Evolutionary conservation across 2,797 vertebrate species (phyloP).

Genomic region (Tamandua tetradactyla): DNA sequence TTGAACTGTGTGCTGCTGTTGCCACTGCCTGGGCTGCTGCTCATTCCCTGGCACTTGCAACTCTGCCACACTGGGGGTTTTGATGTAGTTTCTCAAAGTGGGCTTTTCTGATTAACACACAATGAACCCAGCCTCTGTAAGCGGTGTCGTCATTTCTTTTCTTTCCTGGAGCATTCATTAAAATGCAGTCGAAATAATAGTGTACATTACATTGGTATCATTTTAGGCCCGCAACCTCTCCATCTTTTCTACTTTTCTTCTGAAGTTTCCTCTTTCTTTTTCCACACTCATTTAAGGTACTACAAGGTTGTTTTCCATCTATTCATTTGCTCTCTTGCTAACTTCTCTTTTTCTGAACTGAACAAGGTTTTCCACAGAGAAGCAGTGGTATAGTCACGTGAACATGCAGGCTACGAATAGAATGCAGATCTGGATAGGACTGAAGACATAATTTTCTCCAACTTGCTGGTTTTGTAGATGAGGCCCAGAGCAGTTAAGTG

Average conservation of each 20-base stretch:
- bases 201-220: background rate
- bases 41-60: background rate
- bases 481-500: background rate
- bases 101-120: slow-evolving; percentile 3
- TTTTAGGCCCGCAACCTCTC: background rate
- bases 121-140: background rate
- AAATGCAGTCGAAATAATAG: slow-evolving; percentile 54
- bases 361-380: slow-evolving; percentile 36
- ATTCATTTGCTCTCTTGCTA: slow-evolving; percentile 45
- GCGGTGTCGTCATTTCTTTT: background rate
- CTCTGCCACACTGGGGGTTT: slow-evolving; percentile 17
- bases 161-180: background rate
- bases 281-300: background rate
- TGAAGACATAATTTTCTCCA: slow-evolving; percentile 23
- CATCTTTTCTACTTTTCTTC: slow-evolving; percentile 13
- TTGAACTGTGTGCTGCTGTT: background rate
- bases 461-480: slow-evolving; percentile 3
- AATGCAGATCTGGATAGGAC: slow-evolving; percentile 20
- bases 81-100: background rate
- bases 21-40: background rate
- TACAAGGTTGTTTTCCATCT: slow-evolving; percentile 25
- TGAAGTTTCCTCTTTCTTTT: background rate
- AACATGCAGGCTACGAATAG: slow-evolving; percentile 15
- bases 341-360: background rate
- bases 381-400: slow-evolving; percentile 9